Evolutionary conservation across 1,140 invertebrate species (phyloP).

Genomic region (Harpegnathos saltator): DNA sequence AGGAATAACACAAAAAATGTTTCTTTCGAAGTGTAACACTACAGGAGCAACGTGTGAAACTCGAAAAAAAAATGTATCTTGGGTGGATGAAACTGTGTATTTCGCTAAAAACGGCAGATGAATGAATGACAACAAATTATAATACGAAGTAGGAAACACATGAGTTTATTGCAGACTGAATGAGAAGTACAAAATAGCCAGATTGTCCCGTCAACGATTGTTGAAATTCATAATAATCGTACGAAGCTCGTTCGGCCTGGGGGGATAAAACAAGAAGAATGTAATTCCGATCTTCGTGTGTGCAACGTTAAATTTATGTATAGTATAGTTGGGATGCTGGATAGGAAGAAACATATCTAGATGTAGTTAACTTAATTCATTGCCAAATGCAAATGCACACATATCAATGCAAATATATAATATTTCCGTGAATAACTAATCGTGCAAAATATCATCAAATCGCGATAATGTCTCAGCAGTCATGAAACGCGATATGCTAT

Average conservation of each 20-base stretch:
- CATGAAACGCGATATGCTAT: neutral
- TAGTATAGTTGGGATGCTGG: neutral
- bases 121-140: constrained; percentile 64
- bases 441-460: constrained; percentile 6
- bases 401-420: neutral
- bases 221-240: constrained; percentile 80
- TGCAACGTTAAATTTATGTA: constrained; percentile 8
- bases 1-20: neutral
- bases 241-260: constrained; percentile 79
- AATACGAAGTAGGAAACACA: constrained; percentile 67
- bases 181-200: constrained; percentile 71
- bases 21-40: too few relatives aligned
- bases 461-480: neutral
- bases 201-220: constrained; percentile 71
- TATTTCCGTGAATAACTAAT: too few relatives aligned
- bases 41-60: neutral
- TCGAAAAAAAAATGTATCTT: constrained; percentile 26
- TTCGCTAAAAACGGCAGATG: constrained; percentile 57
- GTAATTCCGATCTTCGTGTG: neutral
- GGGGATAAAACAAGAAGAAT: constrained; percentile 69
- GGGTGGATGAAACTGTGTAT: constrained; percentile 63
- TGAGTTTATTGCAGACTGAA: constrained; percentile 69
- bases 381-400: neutral
- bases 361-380: neutral
- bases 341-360: neutral